phyloP scores from a whole-genome alignment of 23 tunicate genomes.

The Trididemnum nubilum region DNA sequence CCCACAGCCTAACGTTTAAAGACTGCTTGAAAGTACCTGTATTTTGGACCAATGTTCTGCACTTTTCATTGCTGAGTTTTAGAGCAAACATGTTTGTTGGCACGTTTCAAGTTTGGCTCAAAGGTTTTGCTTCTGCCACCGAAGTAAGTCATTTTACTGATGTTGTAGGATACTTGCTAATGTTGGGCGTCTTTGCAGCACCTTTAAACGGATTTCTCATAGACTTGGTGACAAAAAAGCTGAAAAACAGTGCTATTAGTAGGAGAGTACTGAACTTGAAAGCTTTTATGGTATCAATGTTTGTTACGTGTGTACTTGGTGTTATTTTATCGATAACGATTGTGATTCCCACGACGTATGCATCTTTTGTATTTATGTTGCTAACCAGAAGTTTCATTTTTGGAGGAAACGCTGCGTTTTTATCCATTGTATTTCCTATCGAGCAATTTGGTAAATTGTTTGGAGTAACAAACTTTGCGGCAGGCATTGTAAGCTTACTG shows the following conservation, averaged over 20 bases:
- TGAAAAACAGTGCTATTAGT: background rate
- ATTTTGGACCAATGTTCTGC: conserved; percentile 43
- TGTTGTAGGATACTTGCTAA: conserved; percentile 18
- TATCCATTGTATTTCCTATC: conserved; percentile 23
- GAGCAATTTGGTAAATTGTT: conserved; percentile 44
- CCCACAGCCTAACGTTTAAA: background rate
- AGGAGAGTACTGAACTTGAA: background rate
- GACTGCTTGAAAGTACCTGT: background rate
- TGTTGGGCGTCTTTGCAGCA: conserved; percentile 22
- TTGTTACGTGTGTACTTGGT: background rate
- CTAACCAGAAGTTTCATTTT: conserved; percentile 2
- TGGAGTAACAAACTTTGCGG: conserved; percentile 18
- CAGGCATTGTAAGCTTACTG: conserved; percentile 21
- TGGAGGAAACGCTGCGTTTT: conserved; percentile 39
- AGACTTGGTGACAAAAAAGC: conserved; percentile 11
- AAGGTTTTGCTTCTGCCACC: background rate
- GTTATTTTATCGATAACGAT: conserved; percentile 7
- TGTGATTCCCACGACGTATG: background rate
- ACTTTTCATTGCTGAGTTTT: background rate
- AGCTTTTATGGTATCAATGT: conserved; percentile 1
- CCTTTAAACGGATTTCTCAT: conserved; percentile 37
- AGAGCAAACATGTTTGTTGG: conserved; percentile 23
- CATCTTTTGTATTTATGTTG: conserved; percentile 15
- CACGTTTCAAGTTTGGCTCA: conserved; percentile 16
- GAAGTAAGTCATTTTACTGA: conserved; percentile 15